Evolutionary conservation across 2,888 invertebrate species (phyloP), one percentile per base, ranked within the genome.

Genomic region (Trachelus tabidus): DNA sequence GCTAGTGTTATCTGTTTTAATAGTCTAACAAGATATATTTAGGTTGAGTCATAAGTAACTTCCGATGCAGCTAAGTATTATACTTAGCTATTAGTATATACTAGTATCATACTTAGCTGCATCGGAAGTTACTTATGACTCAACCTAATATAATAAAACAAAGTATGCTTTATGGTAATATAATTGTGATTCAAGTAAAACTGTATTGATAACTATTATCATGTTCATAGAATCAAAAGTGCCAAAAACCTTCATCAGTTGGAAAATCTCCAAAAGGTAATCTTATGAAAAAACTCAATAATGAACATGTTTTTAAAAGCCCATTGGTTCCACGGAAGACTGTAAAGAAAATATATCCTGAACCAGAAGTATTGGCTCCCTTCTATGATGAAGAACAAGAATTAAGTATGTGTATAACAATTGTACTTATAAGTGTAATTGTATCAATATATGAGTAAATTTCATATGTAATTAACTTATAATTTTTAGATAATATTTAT

Each of bases 281-380:
- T 23, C 56, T 56, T 56, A 56, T 56, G 56, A 56, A 56, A 56
- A 56, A 56, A 56, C 56, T 56, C 1, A 56, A 56, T 56, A 23
- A 56, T 23, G 80, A 85, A 40, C 35, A 33, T 73, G 15, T 81
- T 31, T 88, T 89, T 31, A 84, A 81, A 35, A 84, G 81, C 78
- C 88, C 88, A 71, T 76, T 77, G 30, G 78, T 78, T n/a, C 79
- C 81, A 81, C 82, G 35, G 77, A 73, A 34, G 9, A 31, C 11
- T 74, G 76, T 73, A 78, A 81, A 34, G 68, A 75, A 33, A 35
- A 69, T 69, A 30, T 82, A 80, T 73, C 83, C 83, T 12, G 81
- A 83, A 73, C 86, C 87, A 76, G 88, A 88, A 77, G 76, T 31
- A 31, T 80, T 88, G 11, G 79, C 84, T 9, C 75, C 76, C 35